phyloP scores from a whole-genome alignment of 2,888 invertebrate species.

The Horisme vitalbata region DNA sequence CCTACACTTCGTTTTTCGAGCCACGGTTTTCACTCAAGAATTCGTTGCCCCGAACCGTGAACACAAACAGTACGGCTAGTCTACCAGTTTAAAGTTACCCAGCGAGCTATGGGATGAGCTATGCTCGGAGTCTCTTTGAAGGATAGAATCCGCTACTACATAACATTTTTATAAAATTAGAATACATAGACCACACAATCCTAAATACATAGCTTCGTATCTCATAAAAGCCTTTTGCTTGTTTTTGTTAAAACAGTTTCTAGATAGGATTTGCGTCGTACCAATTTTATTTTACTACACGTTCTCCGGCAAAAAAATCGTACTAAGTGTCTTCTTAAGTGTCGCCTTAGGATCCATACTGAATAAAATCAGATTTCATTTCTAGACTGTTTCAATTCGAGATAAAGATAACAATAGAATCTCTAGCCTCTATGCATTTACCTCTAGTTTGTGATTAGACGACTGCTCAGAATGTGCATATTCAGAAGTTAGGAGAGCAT shows the following conservation, averaged over 20 bases:
- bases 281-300: constrained; percentile 11
- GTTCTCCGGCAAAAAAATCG: constrained; percentile 13
- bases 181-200: no score
- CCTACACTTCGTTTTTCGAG: no score
- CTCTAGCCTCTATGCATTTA: constrained; percentile 2
- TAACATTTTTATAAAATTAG: no score
- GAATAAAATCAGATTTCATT: constrained; percentile 17
- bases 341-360: constrained; percentile 14
- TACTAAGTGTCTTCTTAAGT: constrained; percentile 15
- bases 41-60: no score
- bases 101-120: no score
- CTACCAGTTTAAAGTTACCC: no score
- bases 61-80: no score
- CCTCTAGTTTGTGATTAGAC: constrained; percentile 7
- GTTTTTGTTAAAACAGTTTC: constrained; percentile 8
- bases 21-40: no score
- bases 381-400: constrained; percentile 14
- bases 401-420: constrained; percentile 15
- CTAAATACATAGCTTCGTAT: neutral
- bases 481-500: neutral
- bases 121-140: no score
- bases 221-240: neutral
- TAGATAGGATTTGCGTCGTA: neutral
- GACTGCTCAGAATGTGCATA: constrained; percentile 2
- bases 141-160: no score